Percentiles rank a stretch among this genome's conserved stretches.
phyloP scores from a whole-genome alignment of 2,888 invertebrate genomes.

The Eumerus sabulonum region DNA sequence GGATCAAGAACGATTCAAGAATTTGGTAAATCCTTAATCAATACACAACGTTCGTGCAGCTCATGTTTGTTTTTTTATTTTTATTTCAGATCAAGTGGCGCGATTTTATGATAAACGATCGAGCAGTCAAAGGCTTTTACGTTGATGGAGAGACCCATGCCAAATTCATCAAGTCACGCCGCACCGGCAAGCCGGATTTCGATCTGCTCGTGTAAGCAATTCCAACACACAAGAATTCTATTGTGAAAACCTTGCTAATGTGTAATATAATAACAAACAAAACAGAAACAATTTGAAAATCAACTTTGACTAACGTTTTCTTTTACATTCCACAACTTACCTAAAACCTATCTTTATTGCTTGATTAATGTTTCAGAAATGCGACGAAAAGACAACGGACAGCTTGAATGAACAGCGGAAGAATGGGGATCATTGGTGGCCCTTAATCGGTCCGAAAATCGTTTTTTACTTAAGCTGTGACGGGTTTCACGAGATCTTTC shows the following conservation, averaged over 20 bases:
- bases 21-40: conserved; percentile 80
- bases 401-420: conserved; percentile 22
- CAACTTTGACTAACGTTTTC: conserved; percentile 22
- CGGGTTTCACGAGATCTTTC: conserved; percentile 17
- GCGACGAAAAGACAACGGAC: conserved; percentile 56
- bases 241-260: conserved; percentile 31
- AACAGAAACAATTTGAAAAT: conserved; percentile 7
- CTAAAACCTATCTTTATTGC: conserved; percentile 28
- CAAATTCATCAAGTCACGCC: conserved; percentile 84
- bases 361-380: conserved; percentile 56
- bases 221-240: conserved; percentile 26
- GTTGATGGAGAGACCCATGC: conserved; percentile 85
- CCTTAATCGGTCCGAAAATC: conserved; percentile 2
- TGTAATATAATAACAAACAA: conserved; percentile 27
- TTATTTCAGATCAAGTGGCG: conserved; percentile 83
- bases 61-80: neutral
- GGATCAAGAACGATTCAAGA: conserved; percentile 83
- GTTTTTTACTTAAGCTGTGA: conserved; percentile 15
- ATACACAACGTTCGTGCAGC: neutral
- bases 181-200: conserved; percentile 85
- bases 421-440: no score
- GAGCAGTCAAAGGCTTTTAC: conserved; percentile 84
- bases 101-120: conserved; percentile 84
- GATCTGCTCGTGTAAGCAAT: conserved; percentile 81
- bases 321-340: neutral